These are phyloP conservation scores for Drosophila ironensis DNA, from an alignment of 1,140 invertebrate genomes.

Conservation along the genomic window DNA sequence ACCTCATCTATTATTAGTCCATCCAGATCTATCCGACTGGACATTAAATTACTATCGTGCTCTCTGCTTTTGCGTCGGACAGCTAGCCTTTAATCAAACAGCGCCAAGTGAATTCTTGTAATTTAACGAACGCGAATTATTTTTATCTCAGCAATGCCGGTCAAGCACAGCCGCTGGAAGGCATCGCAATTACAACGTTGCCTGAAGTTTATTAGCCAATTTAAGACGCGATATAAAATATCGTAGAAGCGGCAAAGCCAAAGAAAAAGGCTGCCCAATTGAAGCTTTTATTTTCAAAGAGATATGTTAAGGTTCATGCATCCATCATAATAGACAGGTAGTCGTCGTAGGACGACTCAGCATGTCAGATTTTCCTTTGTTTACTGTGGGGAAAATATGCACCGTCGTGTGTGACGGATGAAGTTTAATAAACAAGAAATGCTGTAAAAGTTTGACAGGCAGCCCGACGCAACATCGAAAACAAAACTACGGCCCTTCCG, in stretches of 20 bases:
- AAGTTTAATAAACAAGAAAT: constrained; percentile 50
- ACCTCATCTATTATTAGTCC: constrained; percentile 29
- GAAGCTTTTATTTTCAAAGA: constrained; percentile 45
- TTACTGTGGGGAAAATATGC: too few species aligned
- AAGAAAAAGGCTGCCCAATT: constrained; percentile 3
- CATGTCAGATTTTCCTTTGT: neutral
- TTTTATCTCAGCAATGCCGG: constrained; percentile 34
- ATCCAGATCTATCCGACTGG: neutral
- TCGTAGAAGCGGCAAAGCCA: neutral
- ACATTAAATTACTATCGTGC: neutral
- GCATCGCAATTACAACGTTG: constrained; percentile 58
- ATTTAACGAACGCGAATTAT: constrained; percentile 42
- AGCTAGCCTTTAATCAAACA: constrained; percentile 48
- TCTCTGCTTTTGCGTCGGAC: neutral
- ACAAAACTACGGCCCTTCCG: constrained; percentile 36
- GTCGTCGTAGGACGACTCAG: neutral
- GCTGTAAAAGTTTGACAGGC: constrained; percentile 44
- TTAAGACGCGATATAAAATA: neutral
- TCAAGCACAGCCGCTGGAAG: neutral
- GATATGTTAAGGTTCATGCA: constrained; percentile 45
- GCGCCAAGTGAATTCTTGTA: constrained; percentile 44
- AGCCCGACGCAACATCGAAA: constrained; percentile 23
- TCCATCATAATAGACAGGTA: constrained; percentile 24
- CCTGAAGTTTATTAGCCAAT: constrained; percentile 50
- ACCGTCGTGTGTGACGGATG: constrained; percentile 33